Base-by-base conservation (phyloP, 2,888 invertebrate species). In the Hyppa rectilinea region DNA sequence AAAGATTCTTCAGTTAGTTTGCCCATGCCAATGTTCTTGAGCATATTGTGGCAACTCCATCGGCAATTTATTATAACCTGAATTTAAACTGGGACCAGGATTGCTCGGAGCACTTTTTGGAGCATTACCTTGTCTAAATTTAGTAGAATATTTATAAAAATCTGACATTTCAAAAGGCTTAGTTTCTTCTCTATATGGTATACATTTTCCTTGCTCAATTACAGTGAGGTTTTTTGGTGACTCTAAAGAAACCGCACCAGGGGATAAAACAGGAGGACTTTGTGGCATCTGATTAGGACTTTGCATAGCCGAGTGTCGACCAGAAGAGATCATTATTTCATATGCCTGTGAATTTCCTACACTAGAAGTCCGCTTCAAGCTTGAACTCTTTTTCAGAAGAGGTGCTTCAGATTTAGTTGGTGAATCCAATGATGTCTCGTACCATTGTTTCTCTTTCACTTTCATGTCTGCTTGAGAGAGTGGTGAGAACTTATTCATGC, bases 121-220 rank as follows among this genome's bases (percentile, higher is more conserved):
- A 66, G 87, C 86, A 87, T 89, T 92, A 3, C 90, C 90, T 87
- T 98, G 97, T 76, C 99, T 97, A 91, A 98, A 98, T 91, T 99
- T 99, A 7, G 99, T 99, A 63, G 99, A 99, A 92, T 99, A 99
- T 93, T 99, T 99, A 92, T 99, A 99, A 92, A 99, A 99, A 93
- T 99, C 99, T 0, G 99, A 98, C 98, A 99, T 99, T 96, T 99
- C 99, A 94, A 99, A 99, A 4, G 99, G 99, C 91, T 99, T 99
- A 0, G 98, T 98, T 69, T 98, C 98, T 95, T 99, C 99, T 87
- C 98, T 97, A 90, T 98, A 98, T 0, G 98, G 98, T 91, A 98
- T 98, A 95, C 98, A 98, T 86, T 98, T 98, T 45, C 98, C 98
- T 80, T 98, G 98, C 88, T 98, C 98, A 43, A 99, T 98, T 0